A percentile compares a stretch with the other conserved stretches of the same genome.
Conservation (phyloP, 2,797 vertebrate species). For the Xiphophorus birchmanni region DNA sequence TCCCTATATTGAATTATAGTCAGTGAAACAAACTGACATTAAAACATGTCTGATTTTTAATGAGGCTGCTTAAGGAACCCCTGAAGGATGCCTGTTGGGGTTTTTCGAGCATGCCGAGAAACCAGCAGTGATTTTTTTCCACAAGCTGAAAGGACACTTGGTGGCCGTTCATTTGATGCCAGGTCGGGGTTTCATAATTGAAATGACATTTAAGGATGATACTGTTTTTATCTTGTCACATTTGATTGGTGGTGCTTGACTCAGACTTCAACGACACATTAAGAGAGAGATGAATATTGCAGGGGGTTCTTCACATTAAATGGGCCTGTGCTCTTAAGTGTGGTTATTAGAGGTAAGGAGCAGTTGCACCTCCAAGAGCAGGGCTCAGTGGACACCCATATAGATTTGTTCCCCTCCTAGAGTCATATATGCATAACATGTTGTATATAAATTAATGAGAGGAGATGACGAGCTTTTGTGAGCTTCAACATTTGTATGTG, state of each 20-base stretch:
- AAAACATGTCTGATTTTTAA: constrained; percentile 28
- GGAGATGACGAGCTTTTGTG: neutral
- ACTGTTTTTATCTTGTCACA: constrained; percentile 42
- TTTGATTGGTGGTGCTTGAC: constrained; percentile 45
- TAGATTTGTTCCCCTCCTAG: neutral
- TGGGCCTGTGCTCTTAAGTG: constrained; percentile 12
- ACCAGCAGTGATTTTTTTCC: constrained; percentile 15
- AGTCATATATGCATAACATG: neutral
- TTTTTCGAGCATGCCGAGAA: constrained; percentile 32
- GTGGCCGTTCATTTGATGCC: constrained; percentile 50
- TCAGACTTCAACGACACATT: constrained; percentile 34
- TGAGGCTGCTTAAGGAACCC: constrained; percentile 2
- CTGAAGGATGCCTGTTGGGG: constrained; percentile 13
- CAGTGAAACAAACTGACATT: constrained; percentile 33
- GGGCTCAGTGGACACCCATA: neutral
- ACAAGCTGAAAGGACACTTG: constrained; percentile 34
- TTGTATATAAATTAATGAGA: neutral
- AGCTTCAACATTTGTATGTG: neutral
- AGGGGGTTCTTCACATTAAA: constrained; percentile 34
- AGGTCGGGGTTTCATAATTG: constrained; percentile 55
- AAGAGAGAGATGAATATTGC: constrained; percentile 36
- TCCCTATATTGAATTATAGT: constrained; percentile 18
- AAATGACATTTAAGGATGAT: constrained; percentile 52
- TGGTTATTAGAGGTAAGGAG: constrained; percentile 22
- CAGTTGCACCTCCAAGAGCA: neutral